A percentile compares a stretch with the other conserved stretches of the same genome.
Conservation (phyloP, 2,797 vertebrate species). For the Tympanoctomys barrerae region DNA sequence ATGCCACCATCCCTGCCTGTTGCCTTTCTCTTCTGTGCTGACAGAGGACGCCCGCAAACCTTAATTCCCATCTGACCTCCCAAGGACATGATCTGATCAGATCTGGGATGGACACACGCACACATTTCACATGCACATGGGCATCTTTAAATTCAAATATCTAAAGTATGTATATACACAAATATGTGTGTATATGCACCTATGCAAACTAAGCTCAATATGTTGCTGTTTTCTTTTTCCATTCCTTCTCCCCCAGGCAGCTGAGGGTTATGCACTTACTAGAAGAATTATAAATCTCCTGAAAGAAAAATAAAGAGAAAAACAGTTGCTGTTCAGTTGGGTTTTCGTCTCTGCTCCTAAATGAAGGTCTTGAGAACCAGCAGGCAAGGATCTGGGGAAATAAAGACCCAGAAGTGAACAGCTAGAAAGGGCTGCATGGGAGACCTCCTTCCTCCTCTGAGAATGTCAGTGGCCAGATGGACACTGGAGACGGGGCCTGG, state of each 20-base stretch:
- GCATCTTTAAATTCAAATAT: slow-evolving; percentile 22
- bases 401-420: background rate
- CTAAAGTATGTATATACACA: background rate
- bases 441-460: background rate
- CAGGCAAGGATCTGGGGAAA: background rate
- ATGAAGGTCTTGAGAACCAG: slow-evolving; percentile 2
- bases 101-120: background rate
- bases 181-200: background rate
- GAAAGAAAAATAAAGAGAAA: slow-evolving; percentile 32
- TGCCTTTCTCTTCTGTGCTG: background rate
- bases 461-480: background rate
- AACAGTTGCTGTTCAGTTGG: background rate
- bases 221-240: background rate
- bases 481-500: background rate
- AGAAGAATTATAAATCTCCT: background rate
- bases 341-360: background rate
- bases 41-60: background rate
- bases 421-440: background rate
- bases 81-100: background rate
- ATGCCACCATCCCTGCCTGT: background rate
- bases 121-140: background rate
- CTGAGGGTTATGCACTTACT: background rate
- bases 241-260: background rate
- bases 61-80: background rate
- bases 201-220: background rate